Percentiles rank a stretch among this genome's conserved stretches.
Conservation (phyloP, 2,888 invertebrate genomes). For the Atethmia centrago region DNA sequence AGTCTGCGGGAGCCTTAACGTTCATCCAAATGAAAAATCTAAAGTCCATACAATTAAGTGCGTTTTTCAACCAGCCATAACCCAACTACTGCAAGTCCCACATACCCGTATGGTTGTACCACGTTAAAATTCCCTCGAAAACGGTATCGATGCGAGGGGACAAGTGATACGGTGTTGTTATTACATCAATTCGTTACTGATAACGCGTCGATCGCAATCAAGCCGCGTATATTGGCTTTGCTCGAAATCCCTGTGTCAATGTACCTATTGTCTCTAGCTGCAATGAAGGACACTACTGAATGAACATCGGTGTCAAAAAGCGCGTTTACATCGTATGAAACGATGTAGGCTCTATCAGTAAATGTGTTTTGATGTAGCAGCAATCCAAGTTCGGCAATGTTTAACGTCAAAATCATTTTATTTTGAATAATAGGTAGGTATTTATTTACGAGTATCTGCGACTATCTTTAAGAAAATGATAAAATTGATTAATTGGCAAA, state of each 20-base stretch:
- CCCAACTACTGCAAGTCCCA: slow-evolving; percentile 21
- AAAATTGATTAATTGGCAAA: slow-evolving; percentile 29
- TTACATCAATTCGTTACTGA: slow-evolving; percentile 87
- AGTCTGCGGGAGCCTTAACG: too few relatives aligned
- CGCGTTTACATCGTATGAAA: slow-evolving; percentile 5
- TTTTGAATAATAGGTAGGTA: not conserved
- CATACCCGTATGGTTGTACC: slow-evolving; percentile 45
- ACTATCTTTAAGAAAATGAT: slow-evolving; percentile 18
- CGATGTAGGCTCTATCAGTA: slow-evolving; percentile 18
- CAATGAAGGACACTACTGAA: slow-evolving; percentile 52
- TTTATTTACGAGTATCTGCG: not conserved
- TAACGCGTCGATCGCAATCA: slow-evolving; percentile 83
- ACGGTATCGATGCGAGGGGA: slow-evolving; percentile 72
- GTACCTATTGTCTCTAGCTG: slow-evolving; percentile 62
- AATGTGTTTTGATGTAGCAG: not conserved
- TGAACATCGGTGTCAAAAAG: slow-evolving; percentile 57
- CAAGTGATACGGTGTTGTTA: slow-evolving; percentile 81
- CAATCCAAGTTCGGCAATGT: not conserved
- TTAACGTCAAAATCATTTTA: not conserved
- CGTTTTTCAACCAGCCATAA: slow-evolving; percentile 24
- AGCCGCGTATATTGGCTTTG: slow-evolving; percentile 82
- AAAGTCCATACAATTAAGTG: not conserved
- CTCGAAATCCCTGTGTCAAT: slow-evolving; percentile 80
- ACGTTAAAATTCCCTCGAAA: slow-evolving; percentile 66
- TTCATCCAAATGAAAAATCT: not conserved